Evolutionary conservation across 2,888 invertebrate species (phyloP).

Genomic region (Dicyrtoma fusca): DNA sequence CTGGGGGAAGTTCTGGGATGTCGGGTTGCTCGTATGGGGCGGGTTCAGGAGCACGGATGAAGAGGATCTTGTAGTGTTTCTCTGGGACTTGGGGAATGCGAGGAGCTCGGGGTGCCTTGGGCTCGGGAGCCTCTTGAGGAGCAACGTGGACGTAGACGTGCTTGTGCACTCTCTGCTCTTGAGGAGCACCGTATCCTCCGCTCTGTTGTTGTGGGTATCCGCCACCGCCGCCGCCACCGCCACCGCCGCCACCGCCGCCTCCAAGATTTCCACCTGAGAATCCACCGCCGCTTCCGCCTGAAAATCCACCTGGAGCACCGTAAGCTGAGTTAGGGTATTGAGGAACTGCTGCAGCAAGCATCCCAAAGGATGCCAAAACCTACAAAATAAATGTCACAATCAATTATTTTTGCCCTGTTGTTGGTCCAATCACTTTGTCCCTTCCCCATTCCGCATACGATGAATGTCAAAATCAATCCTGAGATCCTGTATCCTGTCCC

Average conservation of each 20-base stretch:
- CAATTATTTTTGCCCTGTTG: neutral
- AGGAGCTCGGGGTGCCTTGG: conserved; percentile 42
- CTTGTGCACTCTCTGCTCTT: conserved; percentile 36
- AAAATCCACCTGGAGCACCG: conserved; percentile 35
- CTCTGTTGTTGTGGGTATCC: conserved; percentile 3
- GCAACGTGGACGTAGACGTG: conserved; percentile 41
- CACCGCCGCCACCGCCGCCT: conserved; percentile 8
- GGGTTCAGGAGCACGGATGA: conserved; percentile 42
- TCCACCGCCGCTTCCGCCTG: conserved; percentile 13
- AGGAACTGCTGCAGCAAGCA: conserved; percentile 53
- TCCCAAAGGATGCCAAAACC: conserved; percentile 55
- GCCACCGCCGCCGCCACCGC: conserved; percentile 8
- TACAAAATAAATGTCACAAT: conserved; percentile 30
- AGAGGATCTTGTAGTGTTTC: conserved; percentile 50
- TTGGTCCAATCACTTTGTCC: neutral
- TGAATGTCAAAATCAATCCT: no score
- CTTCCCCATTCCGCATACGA: no score
- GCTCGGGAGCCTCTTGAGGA: conserved; percentile 38
- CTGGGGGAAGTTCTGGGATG: conserved; percentile 62
- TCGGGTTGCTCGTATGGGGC: conserved; percentile 22
- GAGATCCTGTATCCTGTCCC: no score
- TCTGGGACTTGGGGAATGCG: conserved; percentile 48
- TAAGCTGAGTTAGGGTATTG: conserved; percentile 43
- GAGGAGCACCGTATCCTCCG: conserved; percentile 34
- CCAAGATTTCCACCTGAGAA: neutral